A percentile compares a stretch with the other conserved stretches of the same genome.
Evolutionary conservation across 1,140 invertebrate species (phyloP).

Genomic region (Hermatobates lingyangjiaoensis): DNA sequence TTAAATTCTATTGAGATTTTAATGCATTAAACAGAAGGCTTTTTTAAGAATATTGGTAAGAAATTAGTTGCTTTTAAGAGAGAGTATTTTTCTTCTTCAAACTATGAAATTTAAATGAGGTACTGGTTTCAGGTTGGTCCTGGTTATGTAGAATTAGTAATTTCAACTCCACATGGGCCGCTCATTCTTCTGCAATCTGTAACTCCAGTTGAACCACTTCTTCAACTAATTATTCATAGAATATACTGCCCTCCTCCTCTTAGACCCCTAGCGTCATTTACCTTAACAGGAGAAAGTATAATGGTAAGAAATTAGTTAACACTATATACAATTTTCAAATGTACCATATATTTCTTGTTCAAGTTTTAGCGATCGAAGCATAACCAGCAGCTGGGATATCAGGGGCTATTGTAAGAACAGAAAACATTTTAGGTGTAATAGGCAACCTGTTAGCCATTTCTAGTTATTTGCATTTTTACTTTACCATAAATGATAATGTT

Average conservation of each 20-base stretch:
- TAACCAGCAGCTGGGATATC: neutral
- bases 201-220: slow-evolving; percentile 55
- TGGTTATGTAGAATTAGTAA: slow-evolving; percentile 47
- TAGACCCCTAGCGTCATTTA: slow-evolving; percentile 41
- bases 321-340: neutral
- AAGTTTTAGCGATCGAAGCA: neutral
- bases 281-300: slow-evolving; percentile 47
- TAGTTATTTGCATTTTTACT: neutral
- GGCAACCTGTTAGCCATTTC: neutral
- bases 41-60: neutral
- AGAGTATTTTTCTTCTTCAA: neutral
- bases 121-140: slow-evolving; percentile 49
- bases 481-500: neutral
- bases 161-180: slow-evolving; percentile 39
- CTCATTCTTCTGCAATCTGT: slow-evolving; percentile 57
- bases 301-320: slow-evolving; percentile 35
- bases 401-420: neutral
- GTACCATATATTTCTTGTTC: neutral
- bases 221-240: slow-evolving; percentile 58
- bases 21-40: neutral
- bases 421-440: neutral
- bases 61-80: neutral
- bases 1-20: neutral
- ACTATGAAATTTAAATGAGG: neutral
- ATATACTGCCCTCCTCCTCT: slow-evolving; percentile 41